A percentile compares a stretch with the other conserved stretches of the same genome.
Conservation (phyloP, 2,113 vertebrate species). For the Cromileptes altivelis region DNA sequence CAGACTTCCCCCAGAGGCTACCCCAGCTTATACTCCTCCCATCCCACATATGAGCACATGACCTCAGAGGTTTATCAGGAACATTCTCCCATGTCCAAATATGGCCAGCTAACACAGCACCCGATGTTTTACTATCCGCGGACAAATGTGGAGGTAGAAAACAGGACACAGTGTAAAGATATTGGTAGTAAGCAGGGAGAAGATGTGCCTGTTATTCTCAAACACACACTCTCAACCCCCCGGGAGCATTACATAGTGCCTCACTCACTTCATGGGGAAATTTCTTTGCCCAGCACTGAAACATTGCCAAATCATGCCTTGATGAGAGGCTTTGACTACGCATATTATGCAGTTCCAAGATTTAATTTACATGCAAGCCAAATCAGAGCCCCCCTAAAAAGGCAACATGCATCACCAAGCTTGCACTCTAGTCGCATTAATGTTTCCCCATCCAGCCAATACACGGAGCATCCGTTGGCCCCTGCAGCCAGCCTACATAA, state of each 20-base stretch:
- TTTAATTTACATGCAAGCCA: slow-evolving; percentile 68
- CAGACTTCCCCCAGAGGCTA: slow-evolving; percentile 67
- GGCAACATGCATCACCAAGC: slow-evolving; percentile 43
- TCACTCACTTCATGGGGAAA: slow-evolving; percentile 60
- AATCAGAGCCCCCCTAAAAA: slow-evolving; percentile 51
- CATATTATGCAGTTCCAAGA: slow-evolving; percentile 71
- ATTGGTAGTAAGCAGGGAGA: slow-evolving; percentile 52
- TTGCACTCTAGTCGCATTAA: slow-evolving; percentile 35
- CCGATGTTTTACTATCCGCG: slow-evolving; percentile 83
- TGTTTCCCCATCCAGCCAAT: slow-evolving; percentile 39
- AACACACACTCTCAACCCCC: slow-evolving; percentile 62
- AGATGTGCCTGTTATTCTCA: slow-evolving; percentile 73
- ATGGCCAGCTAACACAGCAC: slow-evolving; percentile 80
- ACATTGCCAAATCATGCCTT: slow-evolving; percentile 70
- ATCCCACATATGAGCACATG: slow-evolving; percentile 78
- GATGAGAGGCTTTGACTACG: slow-evolving; percentile 66
- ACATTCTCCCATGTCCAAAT: slow-evolving; percentile 71
- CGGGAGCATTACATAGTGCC: slow-evolving; percentile 73
- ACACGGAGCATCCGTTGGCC: slow-evolving; percentile 25
- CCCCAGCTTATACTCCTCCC: slow-evolving; percentile 69
- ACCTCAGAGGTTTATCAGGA: slow-evolving; percentile 83
- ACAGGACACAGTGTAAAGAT: slow-evolving; percentile 52
- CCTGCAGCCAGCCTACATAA: slow-evolving; percentile 24
- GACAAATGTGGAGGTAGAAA: slow-evolving; percentile 80
- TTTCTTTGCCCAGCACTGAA: slow-evolving; percentile 53